Conservation (phyloP, 2,888 invertebrate species). For the Stictocephala bisonia region DNA sequence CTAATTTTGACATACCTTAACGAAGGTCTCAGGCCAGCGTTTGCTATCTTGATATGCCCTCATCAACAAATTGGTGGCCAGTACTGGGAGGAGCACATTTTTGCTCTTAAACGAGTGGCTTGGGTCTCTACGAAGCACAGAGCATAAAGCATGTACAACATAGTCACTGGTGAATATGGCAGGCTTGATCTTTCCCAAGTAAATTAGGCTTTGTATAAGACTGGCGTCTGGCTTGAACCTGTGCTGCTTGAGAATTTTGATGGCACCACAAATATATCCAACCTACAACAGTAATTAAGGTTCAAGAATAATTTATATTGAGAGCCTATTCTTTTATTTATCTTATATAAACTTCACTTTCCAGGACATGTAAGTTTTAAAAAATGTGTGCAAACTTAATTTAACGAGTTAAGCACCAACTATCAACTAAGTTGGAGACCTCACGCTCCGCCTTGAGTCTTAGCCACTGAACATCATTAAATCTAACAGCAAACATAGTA, state of each 20-base stretch:
- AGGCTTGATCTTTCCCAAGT: constrained; percentile 83
- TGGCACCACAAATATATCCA: constrained; percentile 87
- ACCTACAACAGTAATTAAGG: no score
- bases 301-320: no score
- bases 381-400: no score
- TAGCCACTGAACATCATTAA: no score
- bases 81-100: constrained; percentile 68
- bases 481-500: no score
- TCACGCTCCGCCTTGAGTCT: no score
- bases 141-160: constrained; percentile 82
- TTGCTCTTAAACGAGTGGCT: constrained; percentile 56
- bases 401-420: no score
- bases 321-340: no score
- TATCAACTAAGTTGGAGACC: no score
- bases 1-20: constrained; percentile 72
- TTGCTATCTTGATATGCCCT: constrained; percentile 83
- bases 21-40: constrained; percentile 92
- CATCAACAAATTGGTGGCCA: constrained; percentile 86
- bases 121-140: constrained; percentile 80
- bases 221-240: constrained; percentile 85
- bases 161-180: constrained; percentile 80
- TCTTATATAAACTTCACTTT: no score
- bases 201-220: constrained; percentile 81
- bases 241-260: constrained; percentile 80
- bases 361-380: no score